Conservation (phyloP, 2,113 vertebrate genomes). For the Coturnix japonica region DNA sequence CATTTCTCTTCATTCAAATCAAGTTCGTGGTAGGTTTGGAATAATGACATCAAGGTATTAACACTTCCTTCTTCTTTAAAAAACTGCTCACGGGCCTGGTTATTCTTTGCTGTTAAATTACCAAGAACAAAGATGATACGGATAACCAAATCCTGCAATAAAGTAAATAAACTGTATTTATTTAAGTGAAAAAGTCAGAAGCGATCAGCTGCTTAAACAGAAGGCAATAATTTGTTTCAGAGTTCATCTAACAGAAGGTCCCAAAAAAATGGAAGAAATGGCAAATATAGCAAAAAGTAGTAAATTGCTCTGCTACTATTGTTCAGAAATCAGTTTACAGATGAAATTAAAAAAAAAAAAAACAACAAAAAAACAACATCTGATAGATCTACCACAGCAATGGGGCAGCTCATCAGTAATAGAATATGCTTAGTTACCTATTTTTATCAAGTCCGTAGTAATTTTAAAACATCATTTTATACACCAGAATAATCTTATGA, state of each 20-base stretch:
- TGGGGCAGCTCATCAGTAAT: background rate
- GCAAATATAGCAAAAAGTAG: background rate
- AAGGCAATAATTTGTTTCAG: background rate
- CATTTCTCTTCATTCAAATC: constrained; percentile 24
- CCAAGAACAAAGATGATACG: constrained; percentile 91
- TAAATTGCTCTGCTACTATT: background rate
- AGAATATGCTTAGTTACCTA: constrained; percentile 6
- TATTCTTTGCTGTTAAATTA: constrained; percentile 87
- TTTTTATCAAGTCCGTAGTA: constrained; percentile 42
- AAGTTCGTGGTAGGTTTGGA: constrained; percentile 79
- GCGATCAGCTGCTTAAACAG: background rate
- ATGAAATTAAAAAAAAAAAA: background rate
- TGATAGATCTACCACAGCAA: background rate
- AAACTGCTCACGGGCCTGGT: constrained; percentile 81
- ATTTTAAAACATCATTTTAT: constrained; percentile 40
- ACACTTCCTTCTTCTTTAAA: constrained; percentile 78
- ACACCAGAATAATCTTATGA: constrained; percentile 6
- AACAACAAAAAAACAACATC: background rate
- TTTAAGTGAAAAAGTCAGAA: background rate
- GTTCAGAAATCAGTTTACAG: background rate
- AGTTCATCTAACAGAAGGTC: background rate
- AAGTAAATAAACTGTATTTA: constrained; percentile 45
- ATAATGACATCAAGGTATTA: constrained; percentile 80
- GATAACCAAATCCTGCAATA: constrained; percentile 87
- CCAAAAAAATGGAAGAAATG: background rate